These are phyloP conservation scores for Aphodius sticticus DNA, from an alignment of 2,888 invertebrate genomes.

Conservation along the genomic window DNA sequence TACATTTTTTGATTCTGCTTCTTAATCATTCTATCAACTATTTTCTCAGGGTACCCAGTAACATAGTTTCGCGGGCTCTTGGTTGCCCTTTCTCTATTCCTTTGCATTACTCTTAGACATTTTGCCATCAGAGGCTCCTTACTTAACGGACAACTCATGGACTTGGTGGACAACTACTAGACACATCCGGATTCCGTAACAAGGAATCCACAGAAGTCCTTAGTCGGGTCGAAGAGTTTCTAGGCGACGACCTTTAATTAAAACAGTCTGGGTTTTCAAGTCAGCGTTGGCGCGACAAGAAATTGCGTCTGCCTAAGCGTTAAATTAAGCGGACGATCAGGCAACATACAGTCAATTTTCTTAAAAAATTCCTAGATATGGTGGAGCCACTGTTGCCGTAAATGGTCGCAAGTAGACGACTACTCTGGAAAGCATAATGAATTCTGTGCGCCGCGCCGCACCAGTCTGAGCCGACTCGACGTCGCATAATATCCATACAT, in stretches of 20 bases:
- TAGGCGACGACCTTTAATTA: neutral
- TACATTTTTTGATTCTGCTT: too few relatives aligned
- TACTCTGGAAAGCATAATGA: neutral
- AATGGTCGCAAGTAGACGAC: neutral
- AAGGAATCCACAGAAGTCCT: neutral
- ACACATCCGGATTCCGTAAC: neutral
- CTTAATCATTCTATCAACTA: too few relatives aligned
- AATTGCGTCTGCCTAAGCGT: neutral
- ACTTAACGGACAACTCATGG: neutral
- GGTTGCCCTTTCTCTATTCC: too few relatives aligned
- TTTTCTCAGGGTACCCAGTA: too few relatives aligned
- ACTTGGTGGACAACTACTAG: neutral
- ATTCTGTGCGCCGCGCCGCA: too few relatives aligned
- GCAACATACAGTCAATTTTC: neutral
- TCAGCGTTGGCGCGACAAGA: too few relatives aligned
- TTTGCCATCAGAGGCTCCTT: neutral
- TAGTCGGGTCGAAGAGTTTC: neutral
- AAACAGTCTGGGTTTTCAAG: neutral
- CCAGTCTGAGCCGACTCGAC: too few relatives aligned
- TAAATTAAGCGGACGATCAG: neutral
- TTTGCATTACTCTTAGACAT: too few relatives aligned
- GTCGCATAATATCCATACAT: too few relatives aligned
- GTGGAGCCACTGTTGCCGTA: neutral
- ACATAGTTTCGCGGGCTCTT: too few relatives aligned
- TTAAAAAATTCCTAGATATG: neutral